Percentiles rank a stretch among this genome's conserved stretches.
Conservation (phyloP, 2,888 invertebrate genomes). For the Drosophila testacea region DNA sequence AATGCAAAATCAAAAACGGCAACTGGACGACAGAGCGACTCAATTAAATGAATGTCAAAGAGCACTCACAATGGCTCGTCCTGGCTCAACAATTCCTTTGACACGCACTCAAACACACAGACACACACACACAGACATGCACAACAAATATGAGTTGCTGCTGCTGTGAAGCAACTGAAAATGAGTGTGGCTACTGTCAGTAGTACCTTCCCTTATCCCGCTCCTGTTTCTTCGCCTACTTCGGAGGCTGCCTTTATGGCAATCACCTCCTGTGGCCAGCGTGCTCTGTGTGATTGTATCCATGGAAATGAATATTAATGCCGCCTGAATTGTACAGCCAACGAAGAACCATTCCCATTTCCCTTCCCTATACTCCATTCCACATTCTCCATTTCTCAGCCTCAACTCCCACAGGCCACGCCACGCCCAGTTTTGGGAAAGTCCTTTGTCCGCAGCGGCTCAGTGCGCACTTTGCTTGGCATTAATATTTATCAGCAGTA, state of each 20-base stretch:
- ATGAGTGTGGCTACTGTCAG: constrained; percentile 33
- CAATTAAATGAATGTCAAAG: constrained; percentile 81
- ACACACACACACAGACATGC: constrained; percentile 14
- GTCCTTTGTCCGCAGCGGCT: constrained; percentile 80
- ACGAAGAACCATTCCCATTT: constrained; percentile 23
- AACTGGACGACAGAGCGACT: constrained; percentile 39
- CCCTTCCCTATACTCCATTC: background rate
- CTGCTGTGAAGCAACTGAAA: constrained; percentile 36
- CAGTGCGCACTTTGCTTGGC: constrained; percentile 79
- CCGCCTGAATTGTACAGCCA: constrained; percentile 60
- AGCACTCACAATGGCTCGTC: constrained; percentile 51
- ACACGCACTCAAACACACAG: constrained; percentile 42
- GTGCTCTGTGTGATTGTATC: constrained; percentile 67
- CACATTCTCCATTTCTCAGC: constrained; percentile 1
- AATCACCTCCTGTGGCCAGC: constrained; percentile 67
- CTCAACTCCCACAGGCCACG: constrained; percentile 27
- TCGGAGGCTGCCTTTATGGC: constrained; percentile 59
- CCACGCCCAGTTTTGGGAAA: constrained; percentile 48
- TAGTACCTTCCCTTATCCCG: constrained; percentile 2
- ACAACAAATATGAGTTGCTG: constrained; percentile 45
- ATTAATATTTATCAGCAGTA: constrained; percentile 80
- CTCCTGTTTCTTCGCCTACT: constrained; percentile 13
- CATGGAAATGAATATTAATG: constrained; percentile 81
- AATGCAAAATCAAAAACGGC: constrained; percentile 70
- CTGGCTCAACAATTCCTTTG: constrained; percentile 77